Percentiles rank a stretch among this genome's conserved stretches.
Conservation (phyloP, 2,888 invertebrate genomes). For the Bruchidius siliquastri region DNA sequence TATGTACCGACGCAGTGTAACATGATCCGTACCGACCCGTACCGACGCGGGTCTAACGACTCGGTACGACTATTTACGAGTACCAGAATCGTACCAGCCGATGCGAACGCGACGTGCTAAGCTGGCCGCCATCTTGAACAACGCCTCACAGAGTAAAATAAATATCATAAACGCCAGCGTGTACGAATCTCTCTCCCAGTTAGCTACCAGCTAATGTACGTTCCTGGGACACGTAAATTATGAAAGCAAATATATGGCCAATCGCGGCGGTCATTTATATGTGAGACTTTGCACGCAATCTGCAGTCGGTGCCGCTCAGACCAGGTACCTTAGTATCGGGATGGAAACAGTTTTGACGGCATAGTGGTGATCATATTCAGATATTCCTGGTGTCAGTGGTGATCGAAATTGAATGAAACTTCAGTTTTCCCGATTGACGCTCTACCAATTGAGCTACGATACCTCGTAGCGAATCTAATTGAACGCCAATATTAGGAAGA, state of each 20-base stretch:
- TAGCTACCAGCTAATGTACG: constrained; percentile 45
- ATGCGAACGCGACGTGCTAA: not conserved
- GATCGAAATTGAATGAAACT: too few relatives aligned
- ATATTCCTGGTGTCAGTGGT: too few relatives aligned
- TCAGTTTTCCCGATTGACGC: too few relatives aligned
- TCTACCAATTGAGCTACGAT: too few relatives aligned
- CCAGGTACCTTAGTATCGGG: not conserved
- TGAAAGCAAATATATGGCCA: constrained; percentile 38
- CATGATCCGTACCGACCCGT: not conserved
- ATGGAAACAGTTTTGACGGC: too few relatives aligned
- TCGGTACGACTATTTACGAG: not conserved
- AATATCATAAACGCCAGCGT: constrained; percentile 34
- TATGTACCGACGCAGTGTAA: not conserved
- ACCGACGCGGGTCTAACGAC: not conserved
- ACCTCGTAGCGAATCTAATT: too few relatives aligned
- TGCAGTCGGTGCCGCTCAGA: not conserved
- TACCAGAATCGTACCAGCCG: not conserved
- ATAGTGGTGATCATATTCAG: too few relatives aligned
- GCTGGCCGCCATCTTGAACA: not conserved
- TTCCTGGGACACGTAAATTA: constrained; percentile 42
- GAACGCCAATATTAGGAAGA: too few relatives aligned
- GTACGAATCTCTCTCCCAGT: constrained; percentile 38
- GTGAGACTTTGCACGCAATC: constrained; percentile 40
- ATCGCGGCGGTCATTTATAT: constrained; percentile 37
- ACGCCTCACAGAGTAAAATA: constrained; percentile 35